Base-by-base conservation (phyloP, 2,888 invertebrate genomes). In the Catocala nupta region DNA sequence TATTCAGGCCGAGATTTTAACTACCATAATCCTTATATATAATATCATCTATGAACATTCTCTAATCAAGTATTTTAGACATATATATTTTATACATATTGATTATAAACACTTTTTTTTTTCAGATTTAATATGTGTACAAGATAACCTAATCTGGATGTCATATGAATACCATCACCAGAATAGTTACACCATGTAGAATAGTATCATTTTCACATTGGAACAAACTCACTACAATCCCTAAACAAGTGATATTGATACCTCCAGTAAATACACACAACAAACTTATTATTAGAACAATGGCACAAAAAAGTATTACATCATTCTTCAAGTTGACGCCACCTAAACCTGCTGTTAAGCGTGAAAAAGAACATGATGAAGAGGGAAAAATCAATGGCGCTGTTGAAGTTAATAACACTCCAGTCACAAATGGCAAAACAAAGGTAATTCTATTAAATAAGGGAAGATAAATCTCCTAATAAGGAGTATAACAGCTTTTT, bases 291-390 rank as follows among this genome's bases (percentile, higher is more conserved):
- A 13, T 55, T 11, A 81, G 72, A 68, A 86, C 64, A 1, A 94
- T 94, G 94, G 83, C 94, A 1, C 94, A 94, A 72, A 90, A 86
- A 72, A 93, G 89, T 67, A 94, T 94, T 44, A 94, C 86, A 10
- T 94, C 93, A 0, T 94, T 94, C 69, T 94, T 94, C 68, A 90
- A 88, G 66, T 82, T 82, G 49, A 88, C 88, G 8, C 92, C 93
- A 0, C 89, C 90, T 34, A 92, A 89, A 69, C 55, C 75, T 9
- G 55, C 55, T 13, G 58, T 63, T 4, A 66, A 70, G 39, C 50
- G 54, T 5, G 70, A 63, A 8, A 58, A 58, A 0, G 6, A 16
- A 5, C 59, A 64, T 2, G n/a, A 54, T 5, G 61, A 62, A 61
- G 71, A 47, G 7, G 34, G 67, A 66, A 58, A 66, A 81, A 42